These are phyloP conservation scores for Uloborus diversus DNA, from an alignment of 1,140 invertebrate species.

Conservation along the genomic window DNA sequence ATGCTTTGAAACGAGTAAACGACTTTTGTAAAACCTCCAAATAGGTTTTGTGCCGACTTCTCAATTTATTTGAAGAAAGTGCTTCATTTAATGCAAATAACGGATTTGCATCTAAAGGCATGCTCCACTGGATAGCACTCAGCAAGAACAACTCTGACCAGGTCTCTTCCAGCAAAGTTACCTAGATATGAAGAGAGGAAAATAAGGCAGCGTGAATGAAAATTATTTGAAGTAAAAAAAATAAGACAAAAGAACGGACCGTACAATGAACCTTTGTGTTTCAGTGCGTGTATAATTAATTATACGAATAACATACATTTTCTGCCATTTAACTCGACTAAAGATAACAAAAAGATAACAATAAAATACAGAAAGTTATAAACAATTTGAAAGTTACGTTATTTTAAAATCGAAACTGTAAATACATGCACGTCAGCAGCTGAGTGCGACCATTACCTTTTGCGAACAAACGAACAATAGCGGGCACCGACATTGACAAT, in stretches of 20 bases:
- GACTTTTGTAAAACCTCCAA: background rate
- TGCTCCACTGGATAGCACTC: constrained; percentile 28
- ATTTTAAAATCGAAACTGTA: too few species aligned
- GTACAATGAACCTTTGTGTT: too few species aligned
- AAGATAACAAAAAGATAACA: too few species aligned
- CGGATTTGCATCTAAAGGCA: constrained; percentile 17
- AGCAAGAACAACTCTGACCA: constrained; percentile 38
- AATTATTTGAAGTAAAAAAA: background rate
- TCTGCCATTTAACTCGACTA: too few species aligned
- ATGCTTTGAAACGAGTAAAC: constrained; percentile 19
- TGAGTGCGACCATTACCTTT: too few species aligned
- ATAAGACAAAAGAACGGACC: background rate
- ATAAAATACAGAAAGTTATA: too few species aligned
- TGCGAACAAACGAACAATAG: too few species aligned
- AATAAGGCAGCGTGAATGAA: background rate
- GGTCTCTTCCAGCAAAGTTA: constrained; percentile 13
- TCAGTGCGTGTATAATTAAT: too few species aligned
- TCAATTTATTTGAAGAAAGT: background rate
- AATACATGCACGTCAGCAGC: too few species aligned
- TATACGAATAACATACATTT: too few species aligned
- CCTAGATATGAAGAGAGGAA: background rate
- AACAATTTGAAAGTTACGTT: too few species aligned
- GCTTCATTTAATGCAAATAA: background rate
- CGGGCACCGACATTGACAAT: too few species aligned
- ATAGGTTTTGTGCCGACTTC: background rate